Base-by-base conservation (phyloP, 2,797 vertebrate genomes). In the Tapera naevia region DNA sequence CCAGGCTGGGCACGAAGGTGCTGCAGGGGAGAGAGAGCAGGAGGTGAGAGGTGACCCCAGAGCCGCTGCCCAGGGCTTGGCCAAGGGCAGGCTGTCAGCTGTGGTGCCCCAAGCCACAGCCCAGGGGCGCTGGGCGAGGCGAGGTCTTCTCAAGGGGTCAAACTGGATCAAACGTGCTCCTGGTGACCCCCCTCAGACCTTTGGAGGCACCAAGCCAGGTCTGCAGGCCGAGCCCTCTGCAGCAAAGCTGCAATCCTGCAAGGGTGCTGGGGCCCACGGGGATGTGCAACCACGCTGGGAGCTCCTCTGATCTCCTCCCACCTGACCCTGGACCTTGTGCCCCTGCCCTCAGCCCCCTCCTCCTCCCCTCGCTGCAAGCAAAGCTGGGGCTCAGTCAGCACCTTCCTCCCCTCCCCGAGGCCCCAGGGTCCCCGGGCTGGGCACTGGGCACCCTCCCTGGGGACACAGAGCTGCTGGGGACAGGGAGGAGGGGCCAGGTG, bases 1-100 rank as follows among this genome's bases (percentile, higher is more conserved):
- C 94, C 43, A 98, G 91, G 67, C 80, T 37, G 2, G 98, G 97
- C 74, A 98, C 18, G 30, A 98, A 98, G 28, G 97, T 96, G 94
- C 98, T 98, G 96, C 9, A 6, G 74, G n/a, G n/a, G 39, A 5
- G 8, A 41, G 13, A 65, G 10, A 28, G n/a, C 3, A 5, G 56
- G 32, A 85, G 41, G 17, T 24, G 45, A 84, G 50, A 28, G 6
- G 9, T 32, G 43, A 30, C n/a, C 19, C 16, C n/a, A 6, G 56
- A n/a, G 39, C 45, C 15, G 19, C 27, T 11, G 8, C 13, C 11
- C 6, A 1, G 5, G 41, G 25, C 10, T 9, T 10, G 22, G 43
- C 30, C 27, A 12, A 18, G 24, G 66, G 35, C 27, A 22, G 41
- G 11, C 5, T 19, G 45, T 11, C 25, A 78, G 45, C 39, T 28